A percentile compares a stretch with the other conserved stretches of the same genome.
Evolutionary conservation across 2,113 vertebrate species (phyloP).

Genomic region (Macroglossus sobrinus): DNA sequence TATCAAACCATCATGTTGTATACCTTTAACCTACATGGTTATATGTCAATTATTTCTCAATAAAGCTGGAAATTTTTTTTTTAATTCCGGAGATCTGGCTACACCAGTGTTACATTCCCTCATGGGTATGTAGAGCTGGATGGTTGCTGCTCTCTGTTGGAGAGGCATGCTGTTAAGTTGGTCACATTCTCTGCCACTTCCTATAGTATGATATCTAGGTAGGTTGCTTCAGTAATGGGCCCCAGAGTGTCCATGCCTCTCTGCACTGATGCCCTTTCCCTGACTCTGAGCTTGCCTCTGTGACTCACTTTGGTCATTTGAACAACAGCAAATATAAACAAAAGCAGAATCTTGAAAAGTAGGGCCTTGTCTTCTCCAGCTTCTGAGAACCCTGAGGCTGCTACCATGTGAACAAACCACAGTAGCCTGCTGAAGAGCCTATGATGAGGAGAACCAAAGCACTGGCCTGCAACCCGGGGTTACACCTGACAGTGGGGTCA

Average conservation of each 20-base stretch:
- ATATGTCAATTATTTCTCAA: neutral
- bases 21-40: neutral
- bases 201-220: neutral
- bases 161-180: rapidly evolving
- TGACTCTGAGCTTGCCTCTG: neutral
- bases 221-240: neutral
- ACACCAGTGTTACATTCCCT: neutral
- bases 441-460: rapidly evolving
- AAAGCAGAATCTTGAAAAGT: neutral
- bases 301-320: neutral
- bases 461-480: neutral
- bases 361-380: neutral
- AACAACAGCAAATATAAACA: neutral
- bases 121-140: rapidly evolving
- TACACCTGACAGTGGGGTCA: neutral
- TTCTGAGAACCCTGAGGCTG: neutral
- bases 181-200: neutral
- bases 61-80: neutral
- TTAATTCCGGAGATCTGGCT: neutral
- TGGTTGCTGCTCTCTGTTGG: neutral
- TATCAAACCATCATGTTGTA: neutral
- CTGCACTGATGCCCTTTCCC: neutral
- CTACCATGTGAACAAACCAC: neutral
- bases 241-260: neutral
- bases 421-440: neutral